Conservation (phyloP, 2,113 vertebrate species). For the Hippocampus barbouri region DNA sequence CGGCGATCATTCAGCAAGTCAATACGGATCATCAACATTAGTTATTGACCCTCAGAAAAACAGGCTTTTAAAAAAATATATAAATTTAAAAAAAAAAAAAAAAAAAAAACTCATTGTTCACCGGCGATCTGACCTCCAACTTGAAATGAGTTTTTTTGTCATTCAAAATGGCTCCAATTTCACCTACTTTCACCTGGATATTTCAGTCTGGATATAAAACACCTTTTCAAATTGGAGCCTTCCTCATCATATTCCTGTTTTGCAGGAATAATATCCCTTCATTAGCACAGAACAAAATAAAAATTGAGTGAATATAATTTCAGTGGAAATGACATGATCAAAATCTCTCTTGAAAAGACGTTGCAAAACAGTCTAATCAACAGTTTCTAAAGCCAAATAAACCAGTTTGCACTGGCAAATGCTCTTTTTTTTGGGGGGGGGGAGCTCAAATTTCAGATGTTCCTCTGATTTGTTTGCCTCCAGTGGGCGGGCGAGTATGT, state of each 20-base stretch:
- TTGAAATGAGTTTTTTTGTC: too few species aligned
- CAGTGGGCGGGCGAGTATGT: slow-evolving; percentile 5
- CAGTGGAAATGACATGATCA: slow-evolving; percentile 20
- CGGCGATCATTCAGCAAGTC: slow-evolving; percentile 22
- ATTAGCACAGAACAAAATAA: slow-evolving; percentile 10
- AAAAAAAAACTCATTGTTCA: not conserved
- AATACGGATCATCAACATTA: slow-evolving; percentile 12
- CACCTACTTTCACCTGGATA: not conserved
- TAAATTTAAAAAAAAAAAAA: too few species aligned
- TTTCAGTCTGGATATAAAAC: not conserved
- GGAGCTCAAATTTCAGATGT: slow-evolving; percentile 29
- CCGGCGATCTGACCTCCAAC: too few species aligned
- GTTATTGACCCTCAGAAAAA: slow-evolving; percentile 1
- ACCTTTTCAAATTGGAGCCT: slow-evolving; percentile 33
- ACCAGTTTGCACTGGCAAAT: not conserved
- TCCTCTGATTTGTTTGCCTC: slow-evolving; percentile 33
- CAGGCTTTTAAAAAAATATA: not conserved
- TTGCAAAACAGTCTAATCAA: slow-evolving; percentile 32
- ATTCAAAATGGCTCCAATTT: not conserved
- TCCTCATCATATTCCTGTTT: slow-evolving; percentile 14
- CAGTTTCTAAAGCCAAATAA: slow-evolving; percentile 31
- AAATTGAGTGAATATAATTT: slow-evolving; percentile 18
- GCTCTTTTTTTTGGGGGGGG: slow-evolving; percentile 13
- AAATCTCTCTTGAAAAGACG: slow-evolving; percentile 4
- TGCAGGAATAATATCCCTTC: slow-evolving; percentile 17